A percentile compares a stretch with the other conserved stretches of the same genome.
Conservation (phyloP, 1,140 invertebrate species). For the Pinna nobilis region DNA sequence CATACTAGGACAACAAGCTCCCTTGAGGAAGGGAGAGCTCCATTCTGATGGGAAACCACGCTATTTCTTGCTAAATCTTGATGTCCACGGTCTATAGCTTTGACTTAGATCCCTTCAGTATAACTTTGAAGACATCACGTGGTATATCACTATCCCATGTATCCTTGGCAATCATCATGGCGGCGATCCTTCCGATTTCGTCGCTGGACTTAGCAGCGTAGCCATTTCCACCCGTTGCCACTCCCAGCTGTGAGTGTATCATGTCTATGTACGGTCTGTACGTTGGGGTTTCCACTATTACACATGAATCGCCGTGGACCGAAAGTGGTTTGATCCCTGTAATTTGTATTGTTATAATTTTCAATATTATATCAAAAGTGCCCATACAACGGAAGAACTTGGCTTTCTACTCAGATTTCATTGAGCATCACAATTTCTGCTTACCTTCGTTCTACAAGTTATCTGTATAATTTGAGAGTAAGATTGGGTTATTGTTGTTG, state of each 20-base stretch:
- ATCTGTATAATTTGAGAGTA: no score
- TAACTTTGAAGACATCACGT: constrained; percentile 15
- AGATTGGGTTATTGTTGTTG: no score
- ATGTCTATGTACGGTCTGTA: constrained; percentile 43
- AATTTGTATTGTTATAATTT: neutral
- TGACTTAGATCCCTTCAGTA: no score
- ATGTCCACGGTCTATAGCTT: no score
- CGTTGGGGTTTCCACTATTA: constrained; percentile 32
- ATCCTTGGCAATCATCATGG: constrained; percentile 22
- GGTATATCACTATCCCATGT: constrained; percentile 27
- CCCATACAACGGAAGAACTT: neutral
- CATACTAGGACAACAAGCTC: no score
- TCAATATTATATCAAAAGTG: neutral
- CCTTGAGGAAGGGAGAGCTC: no score
- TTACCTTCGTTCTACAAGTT: no score
- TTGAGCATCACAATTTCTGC: no score
- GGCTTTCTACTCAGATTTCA: neutral
- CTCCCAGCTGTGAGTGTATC: constrained; percentile 22
- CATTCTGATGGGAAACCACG: no score
- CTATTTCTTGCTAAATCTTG: no score
- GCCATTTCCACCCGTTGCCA: constrained; percentile 45
- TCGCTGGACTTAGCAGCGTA: constrained; percentile 45
- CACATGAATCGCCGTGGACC: constrained; percentile 39
- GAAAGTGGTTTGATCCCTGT: constrained; percentile 30
- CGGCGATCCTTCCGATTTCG: constrained; percentile 47